A percentile compares a stretch with the other conserved stretches of the same genome.
These are phyloP conservation scores for Hippotragus niger DNA, from an alignment of 2,113 vertebrate species.

Conservation along the genomic window DNA sequence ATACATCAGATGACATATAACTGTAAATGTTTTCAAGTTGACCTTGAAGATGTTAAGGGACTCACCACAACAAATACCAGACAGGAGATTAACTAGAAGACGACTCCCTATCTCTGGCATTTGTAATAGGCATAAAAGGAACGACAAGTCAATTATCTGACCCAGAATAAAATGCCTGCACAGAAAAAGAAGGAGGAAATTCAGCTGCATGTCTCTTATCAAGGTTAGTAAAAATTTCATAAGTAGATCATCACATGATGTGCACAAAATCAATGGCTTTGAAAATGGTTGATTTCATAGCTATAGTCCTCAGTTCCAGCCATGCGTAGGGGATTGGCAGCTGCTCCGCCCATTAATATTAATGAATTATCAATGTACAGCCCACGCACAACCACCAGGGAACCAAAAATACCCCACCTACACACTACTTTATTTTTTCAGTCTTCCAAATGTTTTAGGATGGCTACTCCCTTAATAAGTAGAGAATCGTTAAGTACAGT, in stretches of 20 bases:
- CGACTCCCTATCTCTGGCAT: background rate
- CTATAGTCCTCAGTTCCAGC: background rate
- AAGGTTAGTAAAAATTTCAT: conserved; percentile 31
- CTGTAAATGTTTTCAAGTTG: conserved; percentile 33
- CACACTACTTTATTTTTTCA: conserved; percentile 37
- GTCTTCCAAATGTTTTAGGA: conserved; percentile 35
- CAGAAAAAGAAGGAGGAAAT: background rate
- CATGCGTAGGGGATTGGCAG: background rate
- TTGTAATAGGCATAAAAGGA: background rate
- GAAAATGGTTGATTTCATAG: background rate
- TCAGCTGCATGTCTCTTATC: background rate
- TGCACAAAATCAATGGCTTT: background rate
- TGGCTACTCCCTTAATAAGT: conserved; percentile 39
- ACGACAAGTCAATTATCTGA: conserved; percentile 7
- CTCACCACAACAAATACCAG: conserved; percentile 10
- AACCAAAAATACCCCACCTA: conserved; percentile 13
- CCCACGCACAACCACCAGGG: conserved; percentile 22
- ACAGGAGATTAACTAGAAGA: background rate
- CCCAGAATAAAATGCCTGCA: conserved; percentile 12
- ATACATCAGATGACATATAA: background rate
- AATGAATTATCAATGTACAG: conserved; percentile 39
- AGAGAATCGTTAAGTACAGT: background rate
- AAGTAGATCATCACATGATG: background rate
- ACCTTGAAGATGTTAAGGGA: conserved; percentile 44
- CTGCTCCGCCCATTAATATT: conserved; percentile 41